Base-by-base conservation (phyloP, 2,113 vertebrate genomes). In the Spermophilus dauricus region DNA sequence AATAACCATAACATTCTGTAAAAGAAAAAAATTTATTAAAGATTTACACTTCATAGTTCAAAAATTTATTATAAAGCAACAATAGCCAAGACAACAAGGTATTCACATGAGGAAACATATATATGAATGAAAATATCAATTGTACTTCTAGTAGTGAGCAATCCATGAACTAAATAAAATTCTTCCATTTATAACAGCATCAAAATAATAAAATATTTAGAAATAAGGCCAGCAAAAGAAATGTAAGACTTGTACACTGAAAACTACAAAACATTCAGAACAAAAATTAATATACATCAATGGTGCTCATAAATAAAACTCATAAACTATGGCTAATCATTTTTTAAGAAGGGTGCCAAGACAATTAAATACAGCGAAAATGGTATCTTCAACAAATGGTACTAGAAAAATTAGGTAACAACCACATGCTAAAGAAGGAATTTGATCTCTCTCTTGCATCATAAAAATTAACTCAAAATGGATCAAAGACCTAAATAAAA, bases 401-500 rank as follows among this genome's bases (percentile, higher is more conserved):
- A 7, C 48, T 56, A 53, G 0, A 75, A 75, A 26, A 88, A 89
- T 2, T 26, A 13, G 14, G 34, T 16, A 92, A 65, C 18, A 58
- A 7, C 18, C 11, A 84, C 9, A 37, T 11, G 34, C 4, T 83
- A 83, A 96, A 69, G 17, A 88, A 83, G 5, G 34, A 95, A 10
- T 18, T 26, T 84, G 34, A 61, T 18, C 32, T 32, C 53, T 34
- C 16, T 20, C 53, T 86, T 53, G n/a, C 5, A 61, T 45, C 26
- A 82, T 14, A 69, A 92, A 85, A 70, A 93, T 45, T 58, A 82
- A 85, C 30, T 89, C 24, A 83, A 82, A 93, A 73, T 42, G n/a
- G 12, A 96, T 78, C 37, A n/a, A 89, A 93, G 34, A 76, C 5
- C 48, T 32, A 70, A 61, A 90, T 45, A 2, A 56, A 75, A 86